Conservation (phyloP, 2,113 vertebrate genomes). For the Pluvialis apricaria region DNA sequence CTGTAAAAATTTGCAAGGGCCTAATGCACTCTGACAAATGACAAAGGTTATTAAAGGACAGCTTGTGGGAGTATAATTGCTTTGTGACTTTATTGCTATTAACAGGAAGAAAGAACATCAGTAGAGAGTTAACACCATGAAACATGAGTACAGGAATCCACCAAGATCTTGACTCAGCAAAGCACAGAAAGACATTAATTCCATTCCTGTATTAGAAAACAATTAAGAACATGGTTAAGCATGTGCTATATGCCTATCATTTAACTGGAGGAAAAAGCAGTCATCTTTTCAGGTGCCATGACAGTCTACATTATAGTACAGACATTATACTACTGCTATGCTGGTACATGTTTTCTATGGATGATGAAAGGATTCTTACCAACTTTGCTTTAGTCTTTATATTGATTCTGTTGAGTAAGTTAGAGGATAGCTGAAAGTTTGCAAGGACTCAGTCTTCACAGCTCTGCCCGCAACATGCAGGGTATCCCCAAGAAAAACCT, state of each 20-base stretch:
- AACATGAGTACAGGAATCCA: not conserved
- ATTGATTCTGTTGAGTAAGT: not conserved
- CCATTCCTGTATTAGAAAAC: not conserved
- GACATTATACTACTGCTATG: not conserved
- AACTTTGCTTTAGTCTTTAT: not conserved
- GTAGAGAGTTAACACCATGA: not conserved
- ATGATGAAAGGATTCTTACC: not conserved
- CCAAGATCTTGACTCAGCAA: slow-evolving; percentile 44
- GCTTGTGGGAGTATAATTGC: slow-evolving; percentile 33
- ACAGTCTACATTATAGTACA: not conserved
- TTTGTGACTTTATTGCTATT: slow-evolving; percentile 36
- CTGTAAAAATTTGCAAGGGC: slow-evolving; percentile 35
- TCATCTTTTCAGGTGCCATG: not conserved
- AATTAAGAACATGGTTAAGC: not conserved
- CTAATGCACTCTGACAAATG: slow-evolving; percentile 42
- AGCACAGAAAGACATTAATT: not conserved
- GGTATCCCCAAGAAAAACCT: not conserved
- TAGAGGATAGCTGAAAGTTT: not conserved
- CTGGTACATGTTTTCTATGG: not conserved
- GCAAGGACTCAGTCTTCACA: not conserved
- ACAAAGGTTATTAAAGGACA: slow-evolving; percentile 53
- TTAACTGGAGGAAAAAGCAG: not conserved
- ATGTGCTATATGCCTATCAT: not conserved
- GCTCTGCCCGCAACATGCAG: not conserved
- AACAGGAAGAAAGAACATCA: not conserved